Conservation (phyloP, 2,797 vertebrate genomes). For the Malacoraja senta region DNA sequence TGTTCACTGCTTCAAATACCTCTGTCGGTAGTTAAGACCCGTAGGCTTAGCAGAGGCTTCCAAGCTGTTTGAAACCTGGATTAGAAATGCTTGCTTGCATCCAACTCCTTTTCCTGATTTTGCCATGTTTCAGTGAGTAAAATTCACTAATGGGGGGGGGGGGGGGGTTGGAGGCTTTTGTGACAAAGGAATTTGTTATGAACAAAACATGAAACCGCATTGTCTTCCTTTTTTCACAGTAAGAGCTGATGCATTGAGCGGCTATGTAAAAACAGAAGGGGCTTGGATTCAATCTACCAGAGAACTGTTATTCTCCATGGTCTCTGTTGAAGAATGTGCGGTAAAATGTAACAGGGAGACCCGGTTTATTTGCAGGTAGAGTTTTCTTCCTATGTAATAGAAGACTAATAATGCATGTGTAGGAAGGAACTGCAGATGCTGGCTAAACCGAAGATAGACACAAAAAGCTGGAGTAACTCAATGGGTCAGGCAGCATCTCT, state of each 20-base stretch:
- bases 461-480: too few relatives aligned
- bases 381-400: background rate
- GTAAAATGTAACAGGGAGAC: conserved; percentile 54
- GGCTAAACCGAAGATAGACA: too few relatives aligned
- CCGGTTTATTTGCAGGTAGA: conserved; percentile 61
- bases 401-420: background rate
- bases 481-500: too few relatives aligned
- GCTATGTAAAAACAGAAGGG: conserved; percentile 59
- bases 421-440: too few relatives aligned
- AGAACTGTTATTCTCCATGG: conserved; percentile 43
- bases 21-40: conserved; percentile 46
- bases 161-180: background rate
- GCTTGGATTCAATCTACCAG: conserved; percentile 52
- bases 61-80: conserved; percentile 10
- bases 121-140: conserved; percentile 13
- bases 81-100: background rate
- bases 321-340: conserved; percentile 48
- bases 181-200: background rate
- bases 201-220: background rate
- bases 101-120: conserved; percentile 7
- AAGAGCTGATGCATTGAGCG: conserved; percentile 49
- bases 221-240: conserved; percentile 44
- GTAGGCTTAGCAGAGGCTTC: background rate
- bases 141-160: background rate
- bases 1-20: conserved; percentile 43